phyloP scores from a whole-genome alignment of 2,888 invertebrate genomes.

The Sicus ferrugineus region DNA sequence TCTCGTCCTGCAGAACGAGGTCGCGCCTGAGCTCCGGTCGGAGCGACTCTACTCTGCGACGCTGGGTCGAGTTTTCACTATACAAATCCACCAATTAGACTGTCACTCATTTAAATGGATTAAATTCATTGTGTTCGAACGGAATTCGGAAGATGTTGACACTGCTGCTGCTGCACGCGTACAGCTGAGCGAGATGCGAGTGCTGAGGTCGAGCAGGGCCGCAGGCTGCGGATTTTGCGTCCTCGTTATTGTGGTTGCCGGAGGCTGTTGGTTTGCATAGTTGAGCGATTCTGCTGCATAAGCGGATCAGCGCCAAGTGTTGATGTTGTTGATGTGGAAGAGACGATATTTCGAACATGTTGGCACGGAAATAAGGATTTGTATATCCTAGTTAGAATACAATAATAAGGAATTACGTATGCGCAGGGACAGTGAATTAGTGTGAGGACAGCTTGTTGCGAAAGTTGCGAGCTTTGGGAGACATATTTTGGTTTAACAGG shows the following conservation, averaged over 20 bases:
- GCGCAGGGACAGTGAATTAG: background rate
- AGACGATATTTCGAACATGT: slow-evolving; percentile 12
- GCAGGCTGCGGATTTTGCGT: background rate
- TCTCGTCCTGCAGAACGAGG: background rate
- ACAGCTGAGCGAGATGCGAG: background rate
- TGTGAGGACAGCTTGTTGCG: background rate
- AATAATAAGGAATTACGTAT: slow-evolving; percentile 18
- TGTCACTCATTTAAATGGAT: slow-evolving; percentile 64
- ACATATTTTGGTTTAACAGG: background rate
- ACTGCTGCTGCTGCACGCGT: slow-evolving; percentile 4
- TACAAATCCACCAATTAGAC: slow-evolving; percentile 63
- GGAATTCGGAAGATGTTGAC: slow-evolving; percentile 12
- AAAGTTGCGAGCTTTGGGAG: background rate
- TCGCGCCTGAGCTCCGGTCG: background rate
- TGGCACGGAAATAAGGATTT: slow-evolving; percentile 8
- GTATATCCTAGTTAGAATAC: background rate
- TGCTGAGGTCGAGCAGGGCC: background rate
- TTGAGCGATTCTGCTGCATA: slow-evolving; percentile 23
- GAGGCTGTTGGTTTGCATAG: slow-evolving; percentile 8
- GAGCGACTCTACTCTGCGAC: slow-evolving; percentile 26
- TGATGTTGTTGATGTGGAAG: background rate
- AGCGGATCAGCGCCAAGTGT: slow-evolving; percentile 25
- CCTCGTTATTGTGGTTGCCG: slow-evolving; percentile 29
- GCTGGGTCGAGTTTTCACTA: slow-evolving; percentile 20
- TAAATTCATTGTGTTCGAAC: slow-evolving; percentile 44